These are phyloP conservation scores for Mastacembelus armatus DNA, from an alignment of 2,797 vertebrate genomes.

Conservation along the genomic window DNA sequence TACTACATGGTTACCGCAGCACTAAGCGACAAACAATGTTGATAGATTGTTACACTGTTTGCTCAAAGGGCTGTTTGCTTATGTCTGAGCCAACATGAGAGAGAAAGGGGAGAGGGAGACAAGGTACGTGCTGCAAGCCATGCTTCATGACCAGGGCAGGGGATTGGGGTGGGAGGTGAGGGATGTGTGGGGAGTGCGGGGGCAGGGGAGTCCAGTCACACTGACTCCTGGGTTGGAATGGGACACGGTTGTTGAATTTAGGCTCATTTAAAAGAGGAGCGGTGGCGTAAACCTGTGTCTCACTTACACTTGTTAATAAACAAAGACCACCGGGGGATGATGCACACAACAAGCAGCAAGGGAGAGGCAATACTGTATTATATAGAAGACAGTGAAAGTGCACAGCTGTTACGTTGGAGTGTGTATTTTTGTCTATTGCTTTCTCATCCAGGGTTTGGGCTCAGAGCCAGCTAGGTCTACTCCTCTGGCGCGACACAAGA, in stretches of 20 bases:
- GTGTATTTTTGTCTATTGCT: constrained; percentile 35
- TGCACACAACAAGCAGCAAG: constrained; percentile 9
- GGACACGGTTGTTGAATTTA: constrained; percentile 66
- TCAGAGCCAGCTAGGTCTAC: constrained; percentile 70
- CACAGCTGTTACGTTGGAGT: constrained; percentile 27
- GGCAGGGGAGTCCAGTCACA: constrained; percentile 78
- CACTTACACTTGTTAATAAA: constrained; percentile 44
- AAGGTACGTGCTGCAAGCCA: constrained; percentile 87
- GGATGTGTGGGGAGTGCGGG: constrained; percentile 66
- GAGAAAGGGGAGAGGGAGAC: constrained; percentile 70
- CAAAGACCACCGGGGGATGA: constrained; percentile 47
- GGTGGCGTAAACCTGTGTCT: constrained; percentile 24
- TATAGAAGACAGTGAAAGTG: constrained; percentile 51
- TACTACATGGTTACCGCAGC: constrained; percentile 36
- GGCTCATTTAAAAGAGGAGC: constrained; percentile 47
- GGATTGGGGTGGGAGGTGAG: constrained; percentile 71
- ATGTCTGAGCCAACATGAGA: constrained; percentile 82
- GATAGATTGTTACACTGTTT: constrained; percentile 76
- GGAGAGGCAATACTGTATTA: constrained; percentile 23
- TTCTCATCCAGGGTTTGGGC: constrained; percentile 72
- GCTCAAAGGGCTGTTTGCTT: constrained; percentile 84
- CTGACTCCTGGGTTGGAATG: constrained; percentile 79
- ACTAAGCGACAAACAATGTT: constrained; percentile 58
- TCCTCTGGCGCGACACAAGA: constrained; percentile 85
- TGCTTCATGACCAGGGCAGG: constrained; percentile 76